These are phyloP conservation scores for Falcaria lacertinaria DNA, from an alignment of 2,888 invertebrate genomes.

Conservation along the genomic window DNA sequence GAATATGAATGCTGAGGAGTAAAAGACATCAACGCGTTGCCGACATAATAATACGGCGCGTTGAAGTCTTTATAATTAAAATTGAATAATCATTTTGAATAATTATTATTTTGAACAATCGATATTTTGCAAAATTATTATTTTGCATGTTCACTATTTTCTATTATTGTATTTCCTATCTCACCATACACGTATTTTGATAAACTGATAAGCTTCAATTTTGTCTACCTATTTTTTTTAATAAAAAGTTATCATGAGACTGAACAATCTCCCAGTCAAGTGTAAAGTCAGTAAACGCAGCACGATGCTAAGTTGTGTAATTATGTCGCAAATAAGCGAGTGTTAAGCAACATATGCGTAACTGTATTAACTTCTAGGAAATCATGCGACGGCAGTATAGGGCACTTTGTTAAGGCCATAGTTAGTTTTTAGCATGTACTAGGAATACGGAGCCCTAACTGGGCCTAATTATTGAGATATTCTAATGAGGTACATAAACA, in stretches of 20 bases:
- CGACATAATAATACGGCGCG: background rate
- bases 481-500: background rate
- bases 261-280: slow-evolving; percentile 6
- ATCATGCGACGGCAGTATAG: slow-evolving; percentile 22
- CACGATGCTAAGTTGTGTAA: slow-evolving; percentile 34
- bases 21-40: slow-evolving; percentile 6
- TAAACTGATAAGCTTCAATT: too few species aligned
- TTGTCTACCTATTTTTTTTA: too few species aligned
- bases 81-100: too few species aligned
- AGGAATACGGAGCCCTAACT: background rate
- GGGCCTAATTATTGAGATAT: background rate
- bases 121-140: too few species aligned
- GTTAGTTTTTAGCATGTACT: background rate
- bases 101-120: too few species aligned
- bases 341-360: slow-evolving; percentile 35
- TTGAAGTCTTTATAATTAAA: background rate
- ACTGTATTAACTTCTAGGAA: slow-evolving; percentile 26
- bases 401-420: slow-evolving; percentile 5
- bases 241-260: too few species aligned
- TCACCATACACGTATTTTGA: too few species aligned
- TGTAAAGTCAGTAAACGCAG: slow-evolving; percentile 20
- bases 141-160: too few species aligned
- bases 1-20: background rate
- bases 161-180: too few species aligned
- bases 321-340: slow-evolving; percentile 31